Base-by-base conservation (phyloP, 1,140 invertebrate species). In the Lanistes nyassanus region DNA sequence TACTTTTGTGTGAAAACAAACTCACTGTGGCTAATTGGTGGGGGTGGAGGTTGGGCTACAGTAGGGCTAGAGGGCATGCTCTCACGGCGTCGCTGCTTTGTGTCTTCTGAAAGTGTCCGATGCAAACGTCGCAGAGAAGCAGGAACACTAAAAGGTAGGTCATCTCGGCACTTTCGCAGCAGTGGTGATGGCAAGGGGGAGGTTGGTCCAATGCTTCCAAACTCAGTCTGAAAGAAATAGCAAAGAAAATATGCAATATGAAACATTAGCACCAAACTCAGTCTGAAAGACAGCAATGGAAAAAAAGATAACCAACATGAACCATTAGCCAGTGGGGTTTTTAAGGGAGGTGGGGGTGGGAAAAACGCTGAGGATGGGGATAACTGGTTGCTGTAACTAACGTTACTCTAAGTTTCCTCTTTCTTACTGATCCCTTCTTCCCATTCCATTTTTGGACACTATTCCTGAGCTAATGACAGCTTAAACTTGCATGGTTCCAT, bases 41-140 rank as follows among this genome's bases (percentile, higher is more conserved):
- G 71, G 58, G 74, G 76, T 53, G 53, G 77, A 36, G 73, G 79
- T 34, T 77, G 68, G 39, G 75, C 21, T n/a, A 74, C 78, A 16
- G 83, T 84, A 0, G 89, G 85, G 29, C 85, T 87, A 21, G 85
- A 83, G 23, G 88, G 87, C 75, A 89, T 87, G 76, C 89, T 90
- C 74, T 90, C 89, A 60, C 89, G 80, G 19, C 89, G 71, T 23
- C 88, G 58, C 16, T 81, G 62, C 39, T 87, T 83, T 6, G 86
- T 83, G 76, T 90, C 89, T 74, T 90, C 89, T 3, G 89, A 90
- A 65, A 89, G 74, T 16, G 89, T 89, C 13, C 89, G 83, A 66
- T 88, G 87, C 42, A 90, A 82, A 2, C 87, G 81, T 29, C 88
- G 82, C 13, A 88, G 85, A 37, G 83, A 84, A 21, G 84, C 83